Base-by-base conservation (phyloP, 2,888 invertebrate species). In the Leptinotarsa juncta region DNA sequence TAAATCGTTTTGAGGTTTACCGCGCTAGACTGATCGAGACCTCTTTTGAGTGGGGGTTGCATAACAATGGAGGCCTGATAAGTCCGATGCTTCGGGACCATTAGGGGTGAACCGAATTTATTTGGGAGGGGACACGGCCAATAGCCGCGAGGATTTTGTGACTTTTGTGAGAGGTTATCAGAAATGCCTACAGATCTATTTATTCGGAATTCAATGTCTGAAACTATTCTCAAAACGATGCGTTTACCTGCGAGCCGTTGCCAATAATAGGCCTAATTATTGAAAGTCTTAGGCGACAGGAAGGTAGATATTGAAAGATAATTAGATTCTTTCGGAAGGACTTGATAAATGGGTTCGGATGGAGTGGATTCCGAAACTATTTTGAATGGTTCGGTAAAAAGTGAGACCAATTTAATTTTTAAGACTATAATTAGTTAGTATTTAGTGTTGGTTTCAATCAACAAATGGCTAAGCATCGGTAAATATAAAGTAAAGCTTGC, bases 141-240 rank as follows among this genome's bases (percentile, higher is more conserved):
- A 86, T 86, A 82, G 83, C 83, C 80, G 80, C 69, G 75, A 79
- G 83, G 84, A 84, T 83, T 85, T 85, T 80, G 77, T 78, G 83
- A 74, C 78, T 82, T 82, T 83, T 82, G 81, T 82, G 79, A 75
- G 71, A 70, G 81, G 81, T 62, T 81, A 81, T 82, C 80, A 78
- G 69, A 74, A 72, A 51, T 76, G 79, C 81, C 77, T 69, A 16
- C 50, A 78, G 82, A 79, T 78, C 78, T 55, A 69, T 57, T 69
- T 57, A 57, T 60, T 48, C 2, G 32, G 67, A 53, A 26, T 55
- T 69, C 53, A 51, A 12, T 32, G 53, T 68, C 57, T 67, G 48
- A 42, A 65, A 50, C 23, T 65, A 32, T 51, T 50, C 32, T 42
- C 10, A n/a, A 62, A 16, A 70, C n/a, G 53, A 55, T 69, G 68